Evolutionary conservation across 2,888 invertebrate genomes (phyloP).

Genomic region (Cordilura impudica): DNA sequence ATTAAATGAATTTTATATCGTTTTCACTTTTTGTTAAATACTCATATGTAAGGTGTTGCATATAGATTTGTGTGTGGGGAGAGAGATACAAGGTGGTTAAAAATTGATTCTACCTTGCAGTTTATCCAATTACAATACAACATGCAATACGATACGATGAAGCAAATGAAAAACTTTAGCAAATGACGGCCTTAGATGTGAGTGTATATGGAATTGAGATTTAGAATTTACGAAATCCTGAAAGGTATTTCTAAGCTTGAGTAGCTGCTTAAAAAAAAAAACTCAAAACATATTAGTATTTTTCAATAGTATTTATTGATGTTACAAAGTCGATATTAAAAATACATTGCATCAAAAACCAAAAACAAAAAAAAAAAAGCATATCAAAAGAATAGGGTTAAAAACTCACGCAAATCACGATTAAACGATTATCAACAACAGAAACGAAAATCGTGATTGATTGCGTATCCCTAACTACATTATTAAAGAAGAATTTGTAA

Average conservation of each 20-base stretch:
- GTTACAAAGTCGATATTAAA: background rate
- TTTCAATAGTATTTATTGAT: background rate
- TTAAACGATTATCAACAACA: constrained; percentile 73
- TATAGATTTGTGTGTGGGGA: too few species aligned
- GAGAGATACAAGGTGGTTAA: background rate
- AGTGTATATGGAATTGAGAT: too few species aligned
- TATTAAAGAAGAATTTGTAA: constrained; percentile 40
- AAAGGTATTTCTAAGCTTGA: too few species aligned
- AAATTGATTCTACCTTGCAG: background rate
- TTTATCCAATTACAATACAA: background rate
- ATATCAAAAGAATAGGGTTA: background rate
- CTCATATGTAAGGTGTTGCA: background rate
- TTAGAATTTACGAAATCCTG: too few species aligned
- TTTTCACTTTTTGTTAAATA: background rate
- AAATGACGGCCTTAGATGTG: too few species aligned
- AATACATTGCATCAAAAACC: background rate
- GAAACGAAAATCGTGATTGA: constrained; percentile 52
- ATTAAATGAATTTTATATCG: background rate
- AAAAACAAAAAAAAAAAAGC: constrained; percentile 77
- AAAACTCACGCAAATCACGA: constrained; percentile 79
- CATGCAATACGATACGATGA: too few species aligned
- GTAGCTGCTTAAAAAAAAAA: too few species aligned
- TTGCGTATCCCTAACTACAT: constrained; percentile 44
- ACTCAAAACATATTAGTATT: too few species aligned
- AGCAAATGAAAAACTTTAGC: too few species aligned